phyloP scores from a whole-genome alignment of 2,797 vertebrate genomes.

The Mormyrops boulengeri region DNA sequence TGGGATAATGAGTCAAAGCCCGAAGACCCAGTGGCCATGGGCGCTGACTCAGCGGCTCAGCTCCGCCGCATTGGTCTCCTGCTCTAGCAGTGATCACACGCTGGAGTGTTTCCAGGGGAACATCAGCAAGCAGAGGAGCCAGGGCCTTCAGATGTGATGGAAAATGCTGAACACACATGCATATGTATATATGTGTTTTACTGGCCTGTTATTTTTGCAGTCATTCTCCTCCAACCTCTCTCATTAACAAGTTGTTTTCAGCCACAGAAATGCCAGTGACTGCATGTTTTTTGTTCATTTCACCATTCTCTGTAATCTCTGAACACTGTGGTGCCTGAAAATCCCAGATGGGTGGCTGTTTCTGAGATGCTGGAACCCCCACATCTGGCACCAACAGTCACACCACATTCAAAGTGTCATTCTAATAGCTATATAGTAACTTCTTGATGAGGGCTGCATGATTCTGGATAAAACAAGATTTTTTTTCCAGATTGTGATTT shows the following conservation, averaged over 20 bases:
- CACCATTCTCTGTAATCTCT: not conserved
- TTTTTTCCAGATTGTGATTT: not conserved
- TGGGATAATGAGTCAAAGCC: not conserved
- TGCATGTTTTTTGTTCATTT: not conserved
- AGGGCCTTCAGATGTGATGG: not conserved
- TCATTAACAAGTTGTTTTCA: not conserved
- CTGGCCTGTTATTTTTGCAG: not conserved
- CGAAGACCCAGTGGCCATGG: not conserved
- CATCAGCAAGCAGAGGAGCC: not conserved
- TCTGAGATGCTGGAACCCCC: not conserved
- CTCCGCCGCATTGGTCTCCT: not conserved
- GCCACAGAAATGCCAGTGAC: not conserved
- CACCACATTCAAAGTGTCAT: not conserved
- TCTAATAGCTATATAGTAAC: not conserved
- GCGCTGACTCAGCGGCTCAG: not conserved
- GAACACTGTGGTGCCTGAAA: not conserved
- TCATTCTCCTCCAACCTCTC: not conserved
- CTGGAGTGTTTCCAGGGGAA: not conserved
- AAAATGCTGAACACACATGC: not conserved
- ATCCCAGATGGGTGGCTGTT: not conserved
- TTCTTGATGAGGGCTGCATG: not conserved
- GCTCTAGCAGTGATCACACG: not conserved
- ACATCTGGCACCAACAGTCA: not conserved
- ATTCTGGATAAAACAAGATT: not conserved
- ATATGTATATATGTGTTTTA: constrained; percentile 12